Evolutionary conservation across 2,888 invertebrate genomes (phyloP).

Genomic region (Teleogryllus oceanicus): DNA sequence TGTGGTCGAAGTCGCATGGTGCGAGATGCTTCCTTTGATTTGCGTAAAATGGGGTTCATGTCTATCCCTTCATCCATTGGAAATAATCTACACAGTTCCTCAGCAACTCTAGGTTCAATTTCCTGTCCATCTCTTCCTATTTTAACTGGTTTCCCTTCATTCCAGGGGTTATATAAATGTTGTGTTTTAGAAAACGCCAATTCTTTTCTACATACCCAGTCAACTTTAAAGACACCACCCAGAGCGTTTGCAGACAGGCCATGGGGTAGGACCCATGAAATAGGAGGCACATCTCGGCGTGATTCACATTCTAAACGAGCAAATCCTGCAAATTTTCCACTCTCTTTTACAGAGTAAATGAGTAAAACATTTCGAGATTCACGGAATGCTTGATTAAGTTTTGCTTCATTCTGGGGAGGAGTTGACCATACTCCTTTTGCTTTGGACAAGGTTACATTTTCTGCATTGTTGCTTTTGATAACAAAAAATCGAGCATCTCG

Average conservation of each 20-base stretch:
- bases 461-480: conserved; percentile 96
- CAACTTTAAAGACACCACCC: conserved; percentile 93
- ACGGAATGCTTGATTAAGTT: conserved; percentile 89
- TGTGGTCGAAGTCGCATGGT: conserved; percentile 31
- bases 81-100: conserved; percentile 89
- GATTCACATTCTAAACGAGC: conserved; percentile 87
- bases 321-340: conserved; percentile 92
- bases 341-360: conserved; percentile 96
- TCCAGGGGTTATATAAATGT: conserved; percentile 95
- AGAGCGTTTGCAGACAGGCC: conserved; percentile 88
- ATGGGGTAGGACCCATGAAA: conserved; percentile 91
- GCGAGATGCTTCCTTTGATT: conserved; percentile 74
- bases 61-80: conserved; percentile 88
- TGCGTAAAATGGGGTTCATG: conserved; percentile 79
- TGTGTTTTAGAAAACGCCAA: conserved; percentile 87
- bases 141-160: conserved; percentile 97
- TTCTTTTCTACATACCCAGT: conserved; percentile 96
- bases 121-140: conserved; percentile 99
- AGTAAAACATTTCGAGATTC: conserved; percentile 91
- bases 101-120: conserved; percentile 93
- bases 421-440: conserved; percentile 97
- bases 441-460: conserved; percentile 92
- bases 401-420: conserved; percentile 92
- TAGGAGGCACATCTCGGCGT: conserved; percentile 81
- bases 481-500: conserved; percentile 91